Conservation (phyloP, 2,888 invertebrate genomes). For the Chrysolina americana region DNA sequence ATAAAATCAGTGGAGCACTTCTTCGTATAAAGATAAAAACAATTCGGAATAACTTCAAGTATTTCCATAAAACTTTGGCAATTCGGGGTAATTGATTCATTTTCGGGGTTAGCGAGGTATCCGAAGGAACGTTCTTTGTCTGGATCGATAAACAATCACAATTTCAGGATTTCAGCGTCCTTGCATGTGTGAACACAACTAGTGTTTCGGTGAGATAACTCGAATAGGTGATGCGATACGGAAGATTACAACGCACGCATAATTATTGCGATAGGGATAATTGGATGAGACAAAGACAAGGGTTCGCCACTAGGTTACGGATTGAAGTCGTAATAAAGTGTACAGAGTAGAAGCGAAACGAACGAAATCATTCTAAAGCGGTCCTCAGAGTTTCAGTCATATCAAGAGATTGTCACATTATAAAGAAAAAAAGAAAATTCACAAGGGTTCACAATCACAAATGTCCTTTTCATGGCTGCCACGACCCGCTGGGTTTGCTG, state of each 20-base stretch:
- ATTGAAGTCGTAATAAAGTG: neutral
- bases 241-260: slow-evolving; percentile 37
- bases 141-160: slow-evolving; percentile 58
- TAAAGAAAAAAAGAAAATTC: too few species aligned
- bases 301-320: neutral
- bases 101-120: slow-evolving; percentile 31
- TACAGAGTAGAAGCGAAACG: neutral
- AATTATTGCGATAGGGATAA: slow-evolving; percentile 27
- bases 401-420: neutral
- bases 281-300: slow-evolving; percentile 10
- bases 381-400: neutral
- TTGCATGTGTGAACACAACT: slow-evolving; percentile 58
- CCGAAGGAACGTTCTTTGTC: slow-evolving; percentile 30
- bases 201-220: slow-evolving; percentile 47
- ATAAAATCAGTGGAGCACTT: neutral
- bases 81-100: slow-evolving; percentile 40
- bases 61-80: slow-evolving; percentile 41
- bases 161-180: slow-evolving; percentile 45
- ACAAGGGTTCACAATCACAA: too few species aligned
- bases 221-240: slow-evolving; percentile 37
- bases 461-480: too few species aligned
- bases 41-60: slow-evolving; percentile 18
- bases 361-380: neutral
- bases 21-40: slow-evolving; percentile 1
- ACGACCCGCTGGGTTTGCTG: too few species aligned